Evolutionary conservation across 2,797 vertebrate species (phyloP), one percentile per base, ranked within the genome.

Genomic region (Vespertilio murinus): DNA sequence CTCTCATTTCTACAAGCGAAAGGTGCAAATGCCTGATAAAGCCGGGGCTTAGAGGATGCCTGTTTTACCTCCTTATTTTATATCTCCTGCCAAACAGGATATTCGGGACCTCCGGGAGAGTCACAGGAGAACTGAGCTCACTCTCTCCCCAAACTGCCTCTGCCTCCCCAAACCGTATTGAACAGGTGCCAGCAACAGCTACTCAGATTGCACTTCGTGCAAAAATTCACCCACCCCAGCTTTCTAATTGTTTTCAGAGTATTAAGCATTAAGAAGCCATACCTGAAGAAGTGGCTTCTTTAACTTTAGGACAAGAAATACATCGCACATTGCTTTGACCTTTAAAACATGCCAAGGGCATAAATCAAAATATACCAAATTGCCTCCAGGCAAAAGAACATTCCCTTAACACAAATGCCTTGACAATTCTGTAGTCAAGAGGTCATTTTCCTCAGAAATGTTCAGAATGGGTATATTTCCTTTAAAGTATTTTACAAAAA

Each of bases 331-430:
- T 95, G 91, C 94, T 88, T 90, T 96, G 96, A 95, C 90, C 94
- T 97, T 97, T 96, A 96, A 95, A 96, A 81, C 73, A 93, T 40
- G 42, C 94, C 95, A 97, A 95, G 87, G 82, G 30, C 81, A 74
- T 96, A 95, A 94, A 97, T 95, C 94, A 96, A 96, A 96, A 96
- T 86, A 88, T 14, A 92, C 49, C 54, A 95, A 95, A 94, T 94
- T 97, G 81, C 90, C 81, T 97, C 70, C 78, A 28, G 25, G 74
- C 28, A 95, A 96, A 95, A 95, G 83, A 93, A 82, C 84, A 91
- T 47, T 85, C 92, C 73, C 94, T 95, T 91, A 94, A 79, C 47
- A 91, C 84, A 97, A 95, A 93, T 82, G 90, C 49, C 89, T 95
- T 95, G 86, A 78, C 73, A 95, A 88, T 94, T 95, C 81, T 59